Base-by-base conservation (phyloP, 2,113 vertebrate genomes). In the Otolemur garnettii region DNA sequence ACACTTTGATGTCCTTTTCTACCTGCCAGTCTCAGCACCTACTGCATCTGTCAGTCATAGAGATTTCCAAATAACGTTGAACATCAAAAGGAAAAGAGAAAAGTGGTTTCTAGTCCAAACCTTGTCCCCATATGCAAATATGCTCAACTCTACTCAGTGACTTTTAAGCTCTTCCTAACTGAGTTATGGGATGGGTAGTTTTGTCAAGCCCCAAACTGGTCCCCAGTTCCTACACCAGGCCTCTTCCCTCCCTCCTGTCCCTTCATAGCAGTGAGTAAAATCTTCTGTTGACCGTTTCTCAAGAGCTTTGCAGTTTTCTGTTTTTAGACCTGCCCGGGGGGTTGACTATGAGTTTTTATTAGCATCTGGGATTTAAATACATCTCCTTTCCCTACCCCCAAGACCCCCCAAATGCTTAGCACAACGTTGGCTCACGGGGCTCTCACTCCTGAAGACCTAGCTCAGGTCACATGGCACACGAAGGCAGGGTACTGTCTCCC, bases 51-150 rank as follows among this genome's bases (percentile, higher is more conserved):
- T 86, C 74, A 81, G 18, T 22, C 68, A 86, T 50, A 72, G 79
- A 74, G 64, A n/a, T 66, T 93, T 96, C 84, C 78, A 85, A 95
- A 77, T 59, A 93, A 66, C 33, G 26, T 22, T 80, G 11, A 84
- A 50, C 38, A 53, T 90, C n/a, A 71, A 92, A 96, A 87, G 33
- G 13, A 69, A 92, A 86, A 95, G 53, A 66, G 71, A 88, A 96
- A 53, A 78, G 79, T 75, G 95, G 30, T 88, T 96, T 74, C 90
- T 87, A 68, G 50, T 14, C 57, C 59, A 68, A 82, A 82, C 42
- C 62, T 74, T 82, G 64, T 24, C 64, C 86, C 55, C 30, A 78
- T 83, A 75, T 74, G 72, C 85, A 92, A 97, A 90, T 92, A 59
- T 50, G 28, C 15, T 80, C 59, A 75, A 10, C 42, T 33, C 18